Evolutionary conservation across 1,140 invertebrate species (phyloP).

Genomic region (Cherax quadricarinatus): DNA sequence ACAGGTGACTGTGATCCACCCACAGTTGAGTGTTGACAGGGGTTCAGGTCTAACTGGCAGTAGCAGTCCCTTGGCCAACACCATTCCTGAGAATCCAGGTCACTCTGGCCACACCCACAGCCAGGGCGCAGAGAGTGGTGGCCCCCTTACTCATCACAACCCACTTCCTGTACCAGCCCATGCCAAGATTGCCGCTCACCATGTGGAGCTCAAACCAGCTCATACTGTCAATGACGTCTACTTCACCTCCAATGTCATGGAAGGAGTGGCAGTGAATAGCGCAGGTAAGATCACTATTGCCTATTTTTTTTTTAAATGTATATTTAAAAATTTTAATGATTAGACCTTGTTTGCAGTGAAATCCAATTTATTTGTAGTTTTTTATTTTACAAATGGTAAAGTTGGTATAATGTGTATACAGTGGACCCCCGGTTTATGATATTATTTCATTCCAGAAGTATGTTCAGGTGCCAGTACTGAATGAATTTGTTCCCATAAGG

Average conservation of each 20-base stretch:
- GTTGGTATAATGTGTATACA: too few species aligned
- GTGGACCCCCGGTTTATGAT: too few species aligned
- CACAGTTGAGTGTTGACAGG: constrained; percentile 65
- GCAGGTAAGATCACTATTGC: constrained; percentile 44
- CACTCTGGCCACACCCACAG: not conserved
- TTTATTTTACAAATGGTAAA: too few species aligned
- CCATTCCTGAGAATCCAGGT: not conserved
- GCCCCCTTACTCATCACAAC: constrained; percentile 58
- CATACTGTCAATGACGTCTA: constrained; percentile 77
- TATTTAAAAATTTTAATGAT: not conserved
- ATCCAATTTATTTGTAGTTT: too few species aligned
- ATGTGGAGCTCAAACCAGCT: constrained; percentile 80
- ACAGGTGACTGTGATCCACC: constrained; percentile 73
- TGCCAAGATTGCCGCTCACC: constrained; percentile 81
- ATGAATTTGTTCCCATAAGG: too few species aligned
- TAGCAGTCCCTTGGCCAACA: not conserved
- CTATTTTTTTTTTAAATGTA: too few species aligned
- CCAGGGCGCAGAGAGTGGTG: not conserved
- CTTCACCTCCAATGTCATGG: constrained; percentile 73
- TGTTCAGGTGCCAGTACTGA: too few species aligned
- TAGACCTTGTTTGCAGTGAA: too few species aligned
- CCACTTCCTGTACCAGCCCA: constrained; percentile 78
- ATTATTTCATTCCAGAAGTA: too few species aligned
- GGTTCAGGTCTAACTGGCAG: not conserved
- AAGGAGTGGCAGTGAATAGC: constrained; percentile 64